phyloP scores from a whole-genome alignment of 2,113 vertebrate species.

The Arenaria interpres region DNA sequence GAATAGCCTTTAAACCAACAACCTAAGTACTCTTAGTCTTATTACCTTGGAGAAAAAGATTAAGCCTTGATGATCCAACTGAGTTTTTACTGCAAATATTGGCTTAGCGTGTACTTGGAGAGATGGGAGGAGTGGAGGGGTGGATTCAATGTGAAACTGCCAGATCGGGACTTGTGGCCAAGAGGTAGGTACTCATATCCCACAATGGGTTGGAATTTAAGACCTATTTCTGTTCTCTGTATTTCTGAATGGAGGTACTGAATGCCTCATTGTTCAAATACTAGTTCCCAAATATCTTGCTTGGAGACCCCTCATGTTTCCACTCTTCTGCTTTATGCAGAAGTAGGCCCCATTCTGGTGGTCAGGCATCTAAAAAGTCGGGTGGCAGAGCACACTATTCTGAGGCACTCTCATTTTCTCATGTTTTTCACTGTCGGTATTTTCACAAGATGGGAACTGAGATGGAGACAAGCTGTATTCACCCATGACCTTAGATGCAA shows the following conservation, averaged over 20 bases:
- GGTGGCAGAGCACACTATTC: neutral
- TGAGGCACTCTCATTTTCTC: neutral
- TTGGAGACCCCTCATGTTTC: neutral
- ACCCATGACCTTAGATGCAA: neutral
- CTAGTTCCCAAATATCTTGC: neutral
- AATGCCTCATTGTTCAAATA: neutral
- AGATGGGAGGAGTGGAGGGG: neutral
- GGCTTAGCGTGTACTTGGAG: neutral
- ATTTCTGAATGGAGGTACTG: neutral
- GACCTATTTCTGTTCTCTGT: neutral
- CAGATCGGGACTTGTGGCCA: neutral
- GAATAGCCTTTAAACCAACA: neutral
- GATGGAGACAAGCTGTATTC: neutral
- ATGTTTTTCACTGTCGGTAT: neutral
- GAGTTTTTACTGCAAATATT: neutral
- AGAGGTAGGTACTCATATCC: neutral
- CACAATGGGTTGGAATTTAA: neutral
- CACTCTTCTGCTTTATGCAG: neutral
- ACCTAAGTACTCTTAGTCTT: neutral
- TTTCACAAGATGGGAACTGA: neutral
- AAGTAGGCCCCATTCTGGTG: neutral
- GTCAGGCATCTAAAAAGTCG: neutral
- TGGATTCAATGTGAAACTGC: neutral
- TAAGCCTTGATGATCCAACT: neutral
- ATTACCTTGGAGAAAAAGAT: neutral